Evolutionary conservation across 2,113 vertebrate genomes (phyloP).

Genomic region (Crotalus viridis): DNA sequence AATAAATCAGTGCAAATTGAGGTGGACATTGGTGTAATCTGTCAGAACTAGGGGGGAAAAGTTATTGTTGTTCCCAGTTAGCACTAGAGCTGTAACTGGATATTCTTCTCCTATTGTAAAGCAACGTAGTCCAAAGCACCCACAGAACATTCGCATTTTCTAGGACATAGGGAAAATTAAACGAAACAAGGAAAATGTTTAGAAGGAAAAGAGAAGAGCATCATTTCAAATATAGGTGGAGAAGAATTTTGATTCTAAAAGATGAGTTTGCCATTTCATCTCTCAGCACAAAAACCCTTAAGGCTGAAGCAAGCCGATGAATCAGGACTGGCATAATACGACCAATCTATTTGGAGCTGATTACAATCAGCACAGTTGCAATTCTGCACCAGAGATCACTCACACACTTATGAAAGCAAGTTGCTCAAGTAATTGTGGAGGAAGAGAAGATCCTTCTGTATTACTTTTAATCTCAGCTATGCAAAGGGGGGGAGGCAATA

Average conservation of each 20-base stretch:
- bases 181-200: neutral
- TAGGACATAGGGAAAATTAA: neutral
- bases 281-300: constrained; percentile 41
- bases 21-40: too few relatives aligned
- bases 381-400: constrained; percentile 39
- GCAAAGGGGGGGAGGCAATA: neutral
- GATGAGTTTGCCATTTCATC: constrained; percentile 36
- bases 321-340: constrained; percentile 47
- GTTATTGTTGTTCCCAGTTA: neutral
- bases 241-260: constrained; percentile 37
- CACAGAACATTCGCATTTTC: neutral
- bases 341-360: constrained; percentile 57
- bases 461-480: constrained; percentile 6
- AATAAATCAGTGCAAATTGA: neutral
- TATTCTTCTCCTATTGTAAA: neutral
- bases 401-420: constrained; percentile 19
- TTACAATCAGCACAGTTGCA: constrained; percentile 54
- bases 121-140: neutral
- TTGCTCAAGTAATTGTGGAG: constrained; percentile 35
- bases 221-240: neutral
- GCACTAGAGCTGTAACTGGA: neutral
- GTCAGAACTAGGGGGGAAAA: neutral
- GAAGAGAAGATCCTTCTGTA: constrained; percentile 16
- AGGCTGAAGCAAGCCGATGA: constrained; percentile 49
- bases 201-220: neutral